Base-by-base conservation (phyloP, 2,888 invertebrate species). In the Nowickia ferox region DNA sequence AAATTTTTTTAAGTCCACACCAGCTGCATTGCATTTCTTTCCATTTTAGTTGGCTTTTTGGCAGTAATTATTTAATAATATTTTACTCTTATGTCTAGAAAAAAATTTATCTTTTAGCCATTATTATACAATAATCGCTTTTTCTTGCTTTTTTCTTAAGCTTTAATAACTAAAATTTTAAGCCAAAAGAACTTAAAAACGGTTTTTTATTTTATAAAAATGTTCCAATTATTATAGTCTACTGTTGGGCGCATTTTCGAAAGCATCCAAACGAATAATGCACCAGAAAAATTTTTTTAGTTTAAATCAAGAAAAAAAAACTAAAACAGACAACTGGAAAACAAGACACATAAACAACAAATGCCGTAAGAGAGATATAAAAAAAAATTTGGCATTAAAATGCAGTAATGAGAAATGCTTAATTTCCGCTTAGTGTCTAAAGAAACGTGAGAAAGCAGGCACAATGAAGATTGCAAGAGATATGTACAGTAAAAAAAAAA, bases 391-490 rank as follows among this genome's bases (percentile, higher is more conserved):
- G 84, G 74, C 79, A 75, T 69, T 79, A 69, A 75, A 84, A 74
- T 63, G 68, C 69, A 79, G 11, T 53, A 74, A 30, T 30, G 30
- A 61, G 15, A 78, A 74, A 79, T 69, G 63, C 57, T 84, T 79
- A 84, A 84, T 80, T 84, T 80, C 75, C 84, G 75, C 48, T 84
- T 75, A 84, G 68, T 80, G 48, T 80, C 55, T 48, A 63, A 19
- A 51, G 61, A 69, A 75, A 84, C 84, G 84, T 84, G 84, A 75
- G 84, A 69, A 71, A 65, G 9, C 38, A 3, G 30, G 48, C 69
- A 51, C 51, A 51, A 17, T 48, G 40, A 15, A 65, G 79, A 80
- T 80, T 75, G 30, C 44, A 40, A 53, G 15, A 4, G 9, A 59
- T 66, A 61, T n/a, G 48, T 22, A 57, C 48, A 69, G 63, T 48